Evolutionary conservation across 2,797 vertebrate species (phyloP), one percentile per base, ranked within the genome.

Genomic region (Aldrovandia affinis): DNA sequence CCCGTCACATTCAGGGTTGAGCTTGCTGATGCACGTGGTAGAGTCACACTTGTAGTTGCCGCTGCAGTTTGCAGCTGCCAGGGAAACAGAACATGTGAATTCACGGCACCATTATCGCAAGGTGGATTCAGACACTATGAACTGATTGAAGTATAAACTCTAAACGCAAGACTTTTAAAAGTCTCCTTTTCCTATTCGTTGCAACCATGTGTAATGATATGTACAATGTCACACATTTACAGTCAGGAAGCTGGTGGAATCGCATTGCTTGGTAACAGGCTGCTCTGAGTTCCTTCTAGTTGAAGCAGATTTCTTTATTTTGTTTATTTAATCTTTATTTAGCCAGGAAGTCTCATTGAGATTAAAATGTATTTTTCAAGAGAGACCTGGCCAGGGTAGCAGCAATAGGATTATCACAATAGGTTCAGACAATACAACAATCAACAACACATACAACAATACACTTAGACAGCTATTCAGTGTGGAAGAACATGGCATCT

Each of bases 1-100:
- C 22, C 94, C 93, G 15, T 98, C 97, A 42, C 97, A 98, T 88
- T 97, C 96, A 0, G 97, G 97, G 85, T 98, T 98, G 22, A 95
- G 86, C 85, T 98, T 98, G 84, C 89, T 93, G 83, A 97, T 96
- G 82, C 97, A 98, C 78, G 92, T 85, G 12, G 89, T 92, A 86
- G 92, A 86, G n/a, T 95, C 94, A 42, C 97, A 98, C 86, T 92
- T 92, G 86, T 96, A 98, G 88, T 95, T 96, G 25, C 92, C 93
- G 54, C 91, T 97, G 91, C 97, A 98, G 83, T 94, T 94, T 3
- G 80, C 63, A 22, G 78, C 93, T 95, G 85, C 36, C 88, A 81
- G 78, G 83, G 42, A 59, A 55, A 78, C 18, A 82, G 68, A 85
- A 14, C 50, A 88, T 15, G 25, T 79, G 25, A 78, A 52, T 79